Conservation (phyloP, 2,113 vertebrate genomes). For the Cynoglossus semilaevis region DNA sequence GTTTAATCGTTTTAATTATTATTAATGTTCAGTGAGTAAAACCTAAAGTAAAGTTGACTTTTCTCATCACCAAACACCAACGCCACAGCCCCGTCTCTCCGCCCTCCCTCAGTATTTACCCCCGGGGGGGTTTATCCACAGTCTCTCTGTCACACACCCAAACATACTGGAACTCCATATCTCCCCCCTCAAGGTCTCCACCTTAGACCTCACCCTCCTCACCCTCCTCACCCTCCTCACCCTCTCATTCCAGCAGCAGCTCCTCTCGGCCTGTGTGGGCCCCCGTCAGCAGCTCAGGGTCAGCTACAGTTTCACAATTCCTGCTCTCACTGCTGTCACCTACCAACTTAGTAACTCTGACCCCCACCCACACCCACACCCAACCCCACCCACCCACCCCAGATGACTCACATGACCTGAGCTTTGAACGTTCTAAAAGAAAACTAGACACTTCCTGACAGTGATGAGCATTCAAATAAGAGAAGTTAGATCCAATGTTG, state of each 20-base stretch:
- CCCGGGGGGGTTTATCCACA: slow-evolving; percentile 26
- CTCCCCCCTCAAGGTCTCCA: slow-evolving; percentile 24
- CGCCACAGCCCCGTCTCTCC: slow-evolving; percentile 46
- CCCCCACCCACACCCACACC: slow-evolving; percentile 6
- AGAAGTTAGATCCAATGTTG: too few species aligned
- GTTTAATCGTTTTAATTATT: too few species aligned
- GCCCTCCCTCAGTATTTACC: slow-evolving; percentile 27
- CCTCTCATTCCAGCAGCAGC: neutral
- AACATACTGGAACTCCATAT: slow-evolving; percentile 28
- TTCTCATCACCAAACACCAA: slow-evolving; percentile 33
- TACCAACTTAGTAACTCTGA: slow-evolving; percentile 20
- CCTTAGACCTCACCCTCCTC: slow-evolving; percentile 31
- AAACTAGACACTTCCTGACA: too few species aligned
- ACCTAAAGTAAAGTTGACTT: too few species aligned
- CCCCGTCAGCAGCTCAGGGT: slow-evolving; percentile 45
- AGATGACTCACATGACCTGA: too few species aligned
- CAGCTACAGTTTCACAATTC: slow-evolving; percentile 77
- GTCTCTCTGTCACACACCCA: slow-evolving; percentile 26
- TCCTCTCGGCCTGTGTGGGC: slow-evolving; percentile 60
- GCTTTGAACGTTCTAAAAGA: too few species aligned
- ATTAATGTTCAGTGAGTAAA: too few species aligned
- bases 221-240: slow-evolving; percentile 20
- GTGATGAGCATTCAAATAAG: too few species aligned
- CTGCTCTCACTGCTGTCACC: slow-evolving; percentile 76
- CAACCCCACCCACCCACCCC: slow-evolving; percentile 27